phyloP scores from a whole-genome alignment of 2,888 invertebrate species.

The Cylindroiulus punctatus region DNA sequence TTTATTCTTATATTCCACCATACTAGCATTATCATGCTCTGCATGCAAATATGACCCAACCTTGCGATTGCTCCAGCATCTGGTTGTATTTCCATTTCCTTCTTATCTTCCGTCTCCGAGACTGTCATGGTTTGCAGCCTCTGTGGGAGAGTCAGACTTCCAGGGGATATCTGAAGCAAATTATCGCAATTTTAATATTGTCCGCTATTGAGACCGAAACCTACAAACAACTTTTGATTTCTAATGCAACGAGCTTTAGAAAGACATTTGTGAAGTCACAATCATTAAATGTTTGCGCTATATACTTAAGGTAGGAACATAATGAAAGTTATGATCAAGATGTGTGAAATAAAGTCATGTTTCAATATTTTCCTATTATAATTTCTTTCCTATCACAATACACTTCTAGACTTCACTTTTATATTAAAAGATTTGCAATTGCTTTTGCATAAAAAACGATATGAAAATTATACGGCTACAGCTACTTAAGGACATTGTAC shows the following conservation, averaged over 20 bases:
- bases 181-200: background rate
- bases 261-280: background rate
- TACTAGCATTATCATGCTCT: background rate
- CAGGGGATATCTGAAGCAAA: conserved; percentile 59
- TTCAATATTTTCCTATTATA: too few species aligned
- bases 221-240: background rate
- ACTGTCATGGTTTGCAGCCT: conserved; percentile 69
- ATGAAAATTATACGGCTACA: background rate
- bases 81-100: conserved; percentile 67
- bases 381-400: too few species aligned
- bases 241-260: background rate
- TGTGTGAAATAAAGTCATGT: too few species aligned
- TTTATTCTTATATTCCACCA: too few species aligned
- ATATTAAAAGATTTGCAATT: background rate
- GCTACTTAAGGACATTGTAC: background rate
- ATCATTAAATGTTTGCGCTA: too few species aligned
- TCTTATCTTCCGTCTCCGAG: conserved; percentile 59
- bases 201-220: background rate
- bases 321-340: too few species aligned
- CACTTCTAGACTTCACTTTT: background rate
- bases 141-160: conserved; percentile 60
- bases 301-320: too few species aligned
- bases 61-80: conserved; percentile 70
- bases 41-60: conserved; percentile 61
- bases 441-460: background rate